phyloP scores from a whole-genome alignment of 2,797 vertebrate genomes.

The Sorex maritimensis region DNA sequence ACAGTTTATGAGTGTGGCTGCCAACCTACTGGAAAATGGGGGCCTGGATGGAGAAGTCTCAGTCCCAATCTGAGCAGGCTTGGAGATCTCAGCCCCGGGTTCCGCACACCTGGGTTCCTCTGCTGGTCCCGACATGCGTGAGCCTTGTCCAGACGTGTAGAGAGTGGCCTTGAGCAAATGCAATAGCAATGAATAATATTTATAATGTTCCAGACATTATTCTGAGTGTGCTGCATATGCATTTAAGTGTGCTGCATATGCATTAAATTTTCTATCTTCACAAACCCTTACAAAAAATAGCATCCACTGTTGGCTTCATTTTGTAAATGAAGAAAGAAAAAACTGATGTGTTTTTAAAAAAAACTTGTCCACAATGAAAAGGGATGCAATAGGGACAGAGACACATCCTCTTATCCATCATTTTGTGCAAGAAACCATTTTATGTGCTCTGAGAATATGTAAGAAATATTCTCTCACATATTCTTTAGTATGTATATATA shows the following conservation, averaged over 20 bases:
- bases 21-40: too few relatives aligned
- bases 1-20: too few relatives aligned
- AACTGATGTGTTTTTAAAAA: not conserved
- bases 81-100: too few relatives aligned
- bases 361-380: not conserved
- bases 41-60: too few relatives aligned
- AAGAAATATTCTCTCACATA: too few relatives aligned
- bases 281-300: conserved; percentile 14
- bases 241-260: not conserved
- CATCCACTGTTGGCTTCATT: not conserved
- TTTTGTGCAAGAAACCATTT: conserved; percentile 9
- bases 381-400: not conserved
- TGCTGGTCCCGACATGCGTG: too few relatives aligned
- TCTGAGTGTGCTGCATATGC: not conserved
- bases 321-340: conserved; percentile 22
- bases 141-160: too few relatives aligned
- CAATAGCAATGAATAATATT: not conserved
- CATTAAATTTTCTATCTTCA: conserved; percentile 37
- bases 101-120: too few relatives aligned
- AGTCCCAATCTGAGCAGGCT: too few relatives aligned
- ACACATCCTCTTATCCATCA: not conserved
- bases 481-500: too few relatives aligned
- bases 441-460: not conserved
- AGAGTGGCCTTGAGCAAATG: too few relatives aligned
- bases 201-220: not conserved